Percentiles rank a stretch among this genome's conserved stretches.
phyloP scores from a whole-genome alignment of 2,797 vertebrate genomes.

The Typhlichthys eigenmanni region DNA sequence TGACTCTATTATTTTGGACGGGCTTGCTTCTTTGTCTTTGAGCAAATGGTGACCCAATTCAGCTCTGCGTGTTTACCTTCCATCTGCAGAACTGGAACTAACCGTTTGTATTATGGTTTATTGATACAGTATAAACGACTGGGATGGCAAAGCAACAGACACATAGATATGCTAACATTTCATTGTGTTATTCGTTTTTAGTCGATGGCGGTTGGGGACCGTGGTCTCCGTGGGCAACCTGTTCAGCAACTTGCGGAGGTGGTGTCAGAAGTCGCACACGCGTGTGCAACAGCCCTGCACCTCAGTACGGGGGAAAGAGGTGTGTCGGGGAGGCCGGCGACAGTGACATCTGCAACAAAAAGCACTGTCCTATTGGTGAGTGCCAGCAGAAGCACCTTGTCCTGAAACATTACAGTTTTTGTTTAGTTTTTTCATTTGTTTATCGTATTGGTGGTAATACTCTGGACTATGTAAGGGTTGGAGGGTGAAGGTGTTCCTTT shows the following conservation, averaged over 20 bases:
- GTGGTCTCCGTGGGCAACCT: constrained; percentile 96
- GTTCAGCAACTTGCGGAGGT: constrained; percentile 89
- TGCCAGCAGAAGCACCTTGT: constrained; percentile 3
- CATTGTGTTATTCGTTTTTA: constrained; percentile 50
- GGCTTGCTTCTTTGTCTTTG: constrained; percentile 43
- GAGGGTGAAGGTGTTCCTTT: too few species aligned
- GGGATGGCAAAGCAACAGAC: not conserved
- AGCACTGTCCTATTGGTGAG: constrained; percentile 89
- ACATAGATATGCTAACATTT: not conserved
- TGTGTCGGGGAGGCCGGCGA: constrained; percentile 85
- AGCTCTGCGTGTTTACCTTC: constrained; percentile 45
- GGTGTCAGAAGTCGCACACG: constrained; percentile 85
- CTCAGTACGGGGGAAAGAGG: constrained; percentile 85
- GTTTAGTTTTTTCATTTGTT: too few species aligned
- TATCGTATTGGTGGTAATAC: too few species aligned
- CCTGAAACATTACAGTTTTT: too few species aligned
- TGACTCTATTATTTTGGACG: constrained; percentile 36
- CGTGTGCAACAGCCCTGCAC: constrained; percentile 90
- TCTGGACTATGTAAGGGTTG: too few species aligned
- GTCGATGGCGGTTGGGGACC: constrained; percentile 96
- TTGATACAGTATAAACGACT: not conserved
- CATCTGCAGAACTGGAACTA: too few species aligned
- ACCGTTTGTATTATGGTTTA: constrained; percentile 2
- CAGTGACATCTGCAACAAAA: constrained; percentile 87
- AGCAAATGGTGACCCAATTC: constrained; percentile 58